phyloP scores from a whole-genome alignment of 1,140 invertebrate genomes.

The Parasteatoda tepidariorum region DNA sequence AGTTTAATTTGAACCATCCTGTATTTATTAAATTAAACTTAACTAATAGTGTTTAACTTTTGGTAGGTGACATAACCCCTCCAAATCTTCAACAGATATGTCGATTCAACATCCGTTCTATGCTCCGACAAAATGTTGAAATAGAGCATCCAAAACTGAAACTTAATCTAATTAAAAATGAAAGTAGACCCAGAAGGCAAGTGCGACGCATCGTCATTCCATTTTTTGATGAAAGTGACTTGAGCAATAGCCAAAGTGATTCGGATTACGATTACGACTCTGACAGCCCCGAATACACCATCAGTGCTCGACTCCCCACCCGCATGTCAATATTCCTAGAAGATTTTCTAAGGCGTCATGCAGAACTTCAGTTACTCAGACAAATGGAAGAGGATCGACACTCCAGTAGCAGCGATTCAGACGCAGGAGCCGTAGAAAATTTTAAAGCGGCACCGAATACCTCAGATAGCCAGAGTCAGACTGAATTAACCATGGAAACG shows the following conservation, averaged over 20 bases:
- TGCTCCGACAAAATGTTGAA: slow-evolving; percentile 73
- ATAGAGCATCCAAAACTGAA: slow-evolving; percentile 71
- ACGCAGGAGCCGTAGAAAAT: no score
- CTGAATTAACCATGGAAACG: neutral
- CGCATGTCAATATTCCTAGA: slow-evolving; percentile 28
- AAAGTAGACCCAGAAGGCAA: slow-evolving; percentile 59
- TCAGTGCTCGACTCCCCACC: slow-evolving; percentile 22
- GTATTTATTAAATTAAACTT: no score
- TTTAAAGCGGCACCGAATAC: neutral
- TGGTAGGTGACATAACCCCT: slow-evolving; percentile 74
- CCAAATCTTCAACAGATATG: slow-evolving; percentile 74
- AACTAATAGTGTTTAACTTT: no score
- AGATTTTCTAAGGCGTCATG: slow-evolving; percentile 39
- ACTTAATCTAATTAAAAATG: slow-evolving; percentile 61
- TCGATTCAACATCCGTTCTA: slow-evolving; percentile 72
- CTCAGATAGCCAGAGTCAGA: neutral
- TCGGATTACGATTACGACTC: slow-evolving; percentile 38
- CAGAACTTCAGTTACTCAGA: slow-evolving; percentile 40
- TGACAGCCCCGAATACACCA: slow-evolving; percentile 23
- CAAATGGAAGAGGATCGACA: neutral
- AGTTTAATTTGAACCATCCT: no score
- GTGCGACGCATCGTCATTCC: slow-evolving; percentile 63
- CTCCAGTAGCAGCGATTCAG: neutral
- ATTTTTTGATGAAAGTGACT: slow-evolving; percentile 63
- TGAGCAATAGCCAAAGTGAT: slow-evolving; percentile 26